Base-by-base conservation (phyloP, 92 coral and sea anemone species). In the Pocillopora meandrina region DNA sequence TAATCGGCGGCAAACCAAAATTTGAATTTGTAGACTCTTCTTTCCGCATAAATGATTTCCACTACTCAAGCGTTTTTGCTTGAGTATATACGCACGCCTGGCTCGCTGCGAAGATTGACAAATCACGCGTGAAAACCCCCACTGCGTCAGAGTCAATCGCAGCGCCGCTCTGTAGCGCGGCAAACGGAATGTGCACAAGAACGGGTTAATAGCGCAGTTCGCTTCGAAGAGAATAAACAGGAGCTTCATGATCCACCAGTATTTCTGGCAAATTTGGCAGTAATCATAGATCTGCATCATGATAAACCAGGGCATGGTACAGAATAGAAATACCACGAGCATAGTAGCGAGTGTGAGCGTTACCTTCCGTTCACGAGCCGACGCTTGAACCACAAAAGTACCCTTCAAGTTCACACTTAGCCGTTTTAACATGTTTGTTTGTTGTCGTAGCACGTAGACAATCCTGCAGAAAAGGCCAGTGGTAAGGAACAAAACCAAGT, bases 261-360 rank as follows among this genome's bases (percentile, higher is more conserved):
- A 63, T 42, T 78, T 58, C 71, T 74, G 67, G 66, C 95, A 92
- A 76, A 79, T 56, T 72, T 65, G 33, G 59, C 93, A 90, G 36
- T 90, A 80, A 4, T 90, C 90, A 64, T 80, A 86, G 26, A 90
- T 78, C 71, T 92, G 95, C 93, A 90, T 92, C 91, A 92, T 85
- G 17, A 92, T 69, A 66, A 91, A 87, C 95, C 93, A 92, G 5
- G 95, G 95, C 52, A 92, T 64, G 17, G 93, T 87, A 59, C 93
- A 92, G 19, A 82, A 74, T 14, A 92, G 62, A 64, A 92, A 87
- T 7, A 90, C 87, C 10, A 87, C 89, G 2, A 90, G 78, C 90
- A 90, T 90, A 1, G 83, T 12, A 17, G 87, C 82, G 68, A 90
- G 85, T 19, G 90, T 90, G 67, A 82, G 55, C 12, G 95, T 90